Conservation (phyloP, 2,888 invertebrate species). For the Bruchidius siliquastri region DNA sequence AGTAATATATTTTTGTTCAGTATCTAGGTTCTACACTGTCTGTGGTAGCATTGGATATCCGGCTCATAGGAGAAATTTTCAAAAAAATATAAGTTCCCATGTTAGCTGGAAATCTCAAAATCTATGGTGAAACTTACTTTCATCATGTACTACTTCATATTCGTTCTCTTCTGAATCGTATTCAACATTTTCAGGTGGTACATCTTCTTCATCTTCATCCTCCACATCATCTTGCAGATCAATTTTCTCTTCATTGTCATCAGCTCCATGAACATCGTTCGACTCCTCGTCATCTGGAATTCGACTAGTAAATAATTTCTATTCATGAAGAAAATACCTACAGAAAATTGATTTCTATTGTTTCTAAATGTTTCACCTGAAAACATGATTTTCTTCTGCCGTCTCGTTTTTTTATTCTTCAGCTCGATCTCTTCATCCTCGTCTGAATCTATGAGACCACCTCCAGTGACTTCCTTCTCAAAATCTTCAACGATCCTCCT, state of each 20-base stretch:
- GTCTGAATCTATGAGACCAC: conserved; percentile 33
- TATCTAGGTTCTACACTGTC: too few species aligned
- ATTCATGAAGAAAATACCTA: too few species aligned
- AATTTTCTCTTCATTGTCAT: conserved; percentile 38
- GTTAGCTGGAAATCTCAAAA: too few species aligned
- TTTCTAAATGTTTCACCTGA: conserved; percentile 49
- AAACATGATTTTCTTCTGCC: conserved; percentile 47
- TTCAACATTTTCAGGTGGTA: conserved; percentile 48
- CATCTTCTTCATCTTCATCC: conserved; percentile 40
- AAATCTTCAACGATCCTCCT: conserved; percentile 13
- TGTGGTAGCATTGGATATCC: too few species aligned
- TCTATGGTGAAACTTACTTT: too few species aligned
- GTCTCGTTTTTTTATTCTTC: conserved; percentile 29
- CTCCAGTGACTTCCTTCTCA: conserved; percentile 26
- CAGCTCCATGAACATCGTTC: conserved; percentile 33
- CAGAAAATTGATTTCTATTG: too few species aligned
- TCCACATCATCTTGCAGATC: conserved; percentile 39
- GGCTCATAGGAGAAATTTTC: too few species aligned
- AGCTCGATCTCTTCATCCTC: conserved; percentile 27
- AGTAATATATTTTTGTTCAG: too few species aligned
- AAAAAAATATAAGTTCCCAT: too few species aligned
- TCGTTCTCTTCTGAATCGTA: conserved; percentile 88
- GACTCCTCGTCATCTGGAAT: conserved; percentile 43
- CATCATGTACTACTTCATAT: conserved; percentile 35
- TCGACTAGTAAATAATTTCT: background rate